Evolutionary conservation across 2,797 vertebrate species (phyloP).

Genomic region (Choloepus didactylus): DNA sequence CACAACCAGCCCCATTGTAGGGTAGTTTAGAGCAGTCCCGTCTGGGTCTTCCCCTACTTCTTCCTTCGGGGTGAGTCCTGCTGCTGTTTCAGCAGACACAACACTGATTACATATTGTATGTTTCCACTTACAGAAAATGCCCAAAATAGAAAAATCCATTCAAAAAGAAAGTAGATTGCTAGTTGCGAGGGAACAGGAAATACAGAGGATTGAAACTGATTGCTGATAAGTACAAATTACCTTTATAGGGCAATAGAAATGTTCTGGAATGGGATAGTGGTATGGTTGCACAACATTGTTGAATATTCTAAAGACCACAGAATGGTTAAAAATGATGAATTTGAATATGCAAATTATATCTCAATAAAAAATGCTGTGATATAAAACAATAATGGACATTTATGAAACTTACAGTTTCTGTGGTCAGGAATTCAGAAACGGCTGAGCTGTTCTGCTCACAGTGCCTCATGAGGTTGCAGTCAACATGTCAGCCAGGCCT

Average conservation of each 20-base stretch:
- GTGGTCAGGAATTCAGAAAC: conserved; percentile 23
- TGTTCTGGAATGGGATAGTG: conserved; percentile 21
- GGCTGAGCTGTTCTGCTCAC: neutral
- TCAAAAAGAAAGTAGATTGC: neutral
- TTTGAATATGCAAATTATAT: neutral
- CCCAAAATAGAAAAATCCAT: neutral
- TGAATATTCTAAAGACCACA: conserved; percentile 24
- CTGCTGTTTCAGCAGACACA: too few relatives aligned
- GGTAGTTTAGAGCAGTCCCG: too few relatives aligned
- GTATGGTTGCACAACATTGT: neutral
- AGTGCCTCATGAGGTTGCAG: neutral
- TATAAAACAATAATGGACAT: conserved; percentile 2
- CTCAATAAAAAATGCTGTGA: neutral
- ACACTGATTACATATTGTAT: too few relatives aligned
- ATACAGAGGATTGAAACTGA: neutral
- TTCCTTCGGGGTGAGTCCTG: too few relatives aligned
- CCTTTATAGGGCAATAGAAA: conserved; percentile 21
- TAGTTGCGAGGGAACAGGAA: neutral
- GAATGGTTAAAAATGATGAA: conserved; percentile 6
- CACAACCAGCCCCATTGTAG: too few relatives aligned
- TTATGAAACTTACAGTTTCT: conserved; percentile 62
- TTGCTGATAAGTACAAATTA: neutral
- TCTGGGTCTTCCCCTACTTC: too few relatives aligned
- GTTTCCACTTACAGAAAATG: neutral
- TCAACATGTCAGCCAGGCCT: neutral